Base-by-base conservation (phyloP, 2,888 invertebrate species). In the Ennomos quercinarius region DNA sequence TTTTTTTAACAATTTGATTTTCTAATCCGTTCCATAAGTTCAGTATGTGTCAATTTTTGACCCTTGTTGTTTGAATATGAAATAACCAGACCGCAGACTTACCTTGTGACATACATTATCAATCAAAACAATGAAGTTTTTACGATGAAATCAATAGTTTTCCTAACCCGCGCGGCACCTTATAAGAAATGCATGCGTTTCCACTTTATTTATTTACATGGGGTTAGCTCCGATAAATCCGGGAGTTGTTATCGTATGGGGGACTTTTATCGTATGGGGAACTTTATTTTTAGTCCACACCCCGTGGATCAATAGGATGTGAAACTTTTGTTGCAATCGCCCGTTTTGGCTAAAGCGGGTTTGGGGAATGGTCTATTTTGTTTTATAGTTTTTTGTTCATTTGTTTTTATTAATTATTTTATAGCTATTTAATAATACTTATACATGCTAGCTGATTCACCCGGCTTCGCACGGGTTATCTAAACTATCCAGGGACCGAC, bases 221-320 rank as follows among this genome's bases (percentile, higher is more conserved):
- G 91, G 90, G 90, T 89, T 87, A 88, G 86, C 44, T 76, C 77
- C 91, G 89, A 91, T 91, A 91, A 92, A 91, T 92, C 91, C 87
- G 83, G 80, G 89, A 82, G 84, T 87, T 81, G 76, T 81, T 82
- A 85, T 87, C 79, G 81, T 73, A 74, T 79, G 85, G 89, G 78
- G 90, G 87, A 89, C 84, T 89, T 91, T 90, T 90, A 91, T 91
- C 89, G n/a, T n/a, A n/a, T n/a, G n/a, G n/a, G n/a, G 90, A 85
- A 90, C 87, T 87, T 87, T 89, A 89, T 88, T 90, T 91, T 89
- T 84, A 83, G 86, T 86, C 82, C 80, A 83, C 86, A 84, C 85
- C 86, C 84, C 66, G 64, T 70, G 80, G 87, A 91, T 91, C 91
- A 86, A 91, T 91, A 89, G 74, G 72, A 47, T 36, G 70, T 79